Evolutionary conservation across 2,797 vertebrate species (phyloP), one percentile per base, ranked within the genome.

Genomic region (Microcaecilia unicolor): DNA sequence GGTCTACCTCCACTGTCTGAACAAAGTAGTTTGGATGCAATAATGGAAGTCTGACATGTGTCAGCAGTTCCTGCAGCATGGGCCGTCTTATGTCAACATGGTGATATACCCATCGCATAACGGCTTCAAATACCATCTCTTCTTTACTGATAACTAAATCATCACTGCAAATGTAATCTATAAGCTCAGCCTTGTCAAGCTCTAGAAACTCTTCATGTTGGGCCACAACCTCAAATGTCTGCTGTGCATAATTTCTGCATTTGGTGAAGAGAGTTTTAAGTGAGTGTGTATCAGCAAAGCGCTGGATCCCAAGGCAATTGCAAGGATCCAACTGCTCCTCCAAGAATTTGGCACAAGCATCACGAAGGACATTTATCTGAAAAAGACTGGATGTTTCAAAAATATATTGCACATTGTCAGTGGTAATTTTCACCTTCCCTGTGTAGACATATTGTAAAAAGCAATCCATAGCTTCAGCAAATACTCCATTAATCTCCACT

Each of bases 21-120:
- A 99, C 93, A 31, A 98, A 98, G 75, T 98, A 98, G 79, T 95
- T 98, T 31, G 96, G 96, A 64, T 98, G 95, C 46, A 99, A 55
- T 18, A 98, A 75, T 0, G 96, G 96, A 41, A 99, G 74, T 34
- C 96, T 87, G 44, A 98, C 93, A 0, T 98, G 92, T 1, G 90
- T 92, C 32, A 99, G 79, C 26, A 98, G 76, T 31, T 89, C 90
- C 16, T 92, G 91, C 14, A 99, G 72, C 53, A 92, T 60, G 1
- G 92, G 88, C 40, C 76, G 86, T 25, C 95, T 82, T 29, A 78
- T 61, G 28, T 96, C 92, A 11, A 92, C 68, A 0, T 67, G 66
- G 34, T 86, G 78, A 71, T 98, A 97, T 50, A 99, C 90, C 96
- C 96, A 99, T 40, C 89, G 87, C 92, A 98, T 92, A 54, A 94